These are phyloP conservation scores for honey bee (Apis mellifera) DNA, from an alignment of 1,140 invertebrate genomes.

Conservation along the genomic window DNA sequence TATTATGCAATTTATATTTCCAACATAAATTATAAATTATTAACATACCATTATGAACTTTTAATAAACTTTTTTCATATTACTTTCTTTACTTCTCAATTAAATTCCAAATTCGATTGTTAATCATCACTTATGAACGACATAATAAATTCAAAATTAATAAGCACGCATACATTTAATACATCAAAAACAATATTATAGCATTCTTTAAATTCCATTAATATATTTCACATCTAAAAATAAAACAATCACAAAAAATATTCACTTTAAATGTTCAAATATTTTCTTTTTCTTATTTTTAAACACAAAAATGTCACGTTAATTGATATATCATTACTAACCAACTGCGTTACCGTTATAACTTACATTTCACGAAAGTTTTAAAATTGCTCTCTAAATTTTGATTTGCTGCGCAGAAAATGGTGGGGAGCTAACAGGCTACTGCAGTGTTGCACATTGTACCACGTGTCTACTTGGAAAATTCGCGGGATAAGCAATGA, in stretches of 20 bases:
- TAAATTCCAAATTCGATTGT: background rate
- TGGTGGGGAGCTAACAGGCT: background rate
- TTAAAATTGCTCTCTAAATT: constrained; percentile 42
- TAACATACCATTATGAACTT: background rate
- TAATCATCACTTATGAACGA: background rate
- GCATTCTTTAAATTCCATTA: background rate
- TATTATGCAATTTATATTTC: background rate
- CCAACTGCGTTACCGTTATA: background rate
- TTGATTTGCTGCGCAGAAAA: constrained; percentile 45
- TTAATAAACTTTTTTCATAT: background rate
- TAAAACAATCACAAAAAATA: background rate
- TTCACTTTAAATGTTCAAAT: background rate
- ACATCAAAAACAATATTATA: too few relatives aligned
- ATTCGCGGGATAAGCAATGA: constrained; percentile 56
- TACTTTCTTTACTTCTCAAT: background rate
- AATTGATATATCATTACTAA: constrained; percentile 25
- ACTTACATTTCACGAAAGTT: constrained; percentile 12
- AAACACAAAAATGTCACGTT: background rate
- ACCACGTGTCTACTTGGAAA: constrained; percentile 67
- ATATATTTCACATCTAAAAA: background rate
- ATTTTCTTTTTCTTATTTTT: too few relatives aligned
- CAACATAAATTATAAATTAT: background rate
- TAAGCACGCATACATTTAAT: background rate
- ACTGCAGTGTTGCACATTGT: constrained; percentile 56
- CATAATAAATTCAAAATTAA: background rate